Evolutionary conservation across 2,113 vertebrate genomes (phyloP).

Genomic region (Oryzias celebensis): DNA sequence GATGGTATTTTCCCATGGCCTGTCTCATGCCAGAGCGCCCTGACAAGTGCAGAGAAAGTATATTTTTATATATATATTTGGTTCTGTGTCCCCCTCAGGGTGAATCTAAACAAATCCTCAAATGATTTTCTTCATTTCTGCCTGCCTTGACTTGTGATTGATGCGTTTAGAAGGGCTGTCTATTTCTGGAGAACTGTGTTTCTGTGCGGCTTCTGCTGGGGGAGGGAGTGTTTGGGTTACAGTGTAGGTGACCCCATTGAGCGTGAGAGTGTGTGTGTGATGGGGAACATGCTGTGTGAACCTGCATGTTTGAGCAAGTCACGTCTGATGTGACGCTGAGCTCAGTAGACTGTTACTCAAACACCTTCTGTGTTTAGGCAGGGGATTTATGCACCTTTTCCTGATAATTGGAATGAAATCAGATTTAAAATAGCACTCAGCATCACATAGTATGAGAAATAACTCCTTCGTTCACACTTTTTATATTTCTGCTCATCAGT

Average conservation of each 20-base stretch:
- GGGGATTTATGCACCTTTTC: not conserved
- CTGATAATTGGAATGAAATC: not conserved
- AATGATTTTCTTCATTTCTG: constrained; percentile 48
- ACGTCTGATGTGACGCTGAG: constrained; percentile 36
- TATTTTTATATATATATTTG: constrained; percentile 15
- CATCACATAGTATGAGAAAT: too few relatives aligned
- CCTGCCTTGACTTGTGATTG: constrained; percentile 34
- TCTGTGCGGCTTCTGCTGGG: constrained; percentile 30
- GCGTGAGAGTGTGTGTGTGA: constrained; percentile 8
- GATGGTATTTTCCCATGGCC: constrained; percentile 1
- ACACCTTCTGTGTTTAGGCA: constrained; percentile 5
- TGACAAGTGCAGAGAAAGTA: constrained; percentile 19
- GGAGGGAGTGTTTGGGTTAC: constrained; percentile 14
- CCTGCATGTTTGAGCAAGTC: constrained; percentile 4
- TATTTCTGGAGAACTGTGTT: constrained; percentile 34
- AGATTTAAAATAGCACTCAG: too few relatives aligned
- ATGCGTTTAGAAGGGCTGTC: constrained; percentile 41
- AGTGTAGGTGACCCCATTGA: constrained; percentile 19
- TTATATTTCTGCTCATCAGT: too few relatives aligned
- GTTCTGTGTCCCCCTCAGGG: constrained; percentile 47
- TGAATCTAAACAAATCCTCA: constrained; percentile 41
- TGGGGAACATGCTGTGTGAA: not conserved
- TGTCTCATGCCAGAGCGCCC: not conserved
- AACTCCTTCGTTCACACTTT: too few relatives aligned
- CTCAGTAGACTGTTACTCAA: constrained; percentile 25